These are phyloP conservation scores for Gymnogyps californianus DNA, from an alignment of 2,113 vertebrate genomes.

Conservation along the genomic window DNA sequence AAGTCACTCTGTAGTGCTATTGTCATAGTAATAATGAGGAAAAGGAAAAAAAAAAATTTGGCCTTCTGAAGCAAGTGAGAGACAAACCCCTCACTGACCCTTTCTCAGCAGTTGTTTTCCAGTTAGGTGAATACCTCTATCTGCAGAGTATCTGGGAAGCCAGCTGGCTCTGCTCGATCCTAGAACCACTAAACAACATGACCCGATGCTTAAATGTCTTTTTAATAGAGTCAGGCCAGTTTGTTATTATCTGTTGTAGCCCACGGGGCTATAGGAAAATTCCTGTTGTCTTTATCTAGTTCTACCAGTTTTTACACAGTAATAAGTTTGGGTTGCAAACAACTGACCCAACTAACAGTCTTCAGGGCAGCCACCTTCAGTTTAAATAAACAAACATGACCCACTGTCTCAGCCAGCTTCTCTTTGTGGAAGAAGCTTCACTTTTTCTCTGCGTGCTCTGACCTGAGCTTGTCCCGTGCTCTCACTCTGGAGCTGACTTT, in stretches of 20 bases:
- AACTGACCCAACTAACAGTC: conserved; percentile 44
- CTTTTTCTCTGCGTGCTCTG: neutral
- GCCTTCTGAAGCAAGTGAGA: neutral
- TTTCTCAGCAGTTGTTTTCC: neutral
- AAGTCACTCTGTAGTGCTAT: neutral
- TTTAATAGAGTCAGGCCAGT: conserved; percentile 2
- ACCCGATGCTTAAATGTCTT: neutral
- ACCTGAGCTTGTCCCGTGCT: neutral
- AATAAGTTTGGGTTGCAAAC: conserved; percentile 64
- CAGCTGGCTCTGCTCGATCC: neutral
- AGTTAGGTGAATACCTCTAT: neutral
- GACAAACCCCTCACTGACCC: neutral
- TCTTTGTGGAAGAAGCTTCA: neutral
- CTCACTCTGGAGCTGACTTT: neutral
- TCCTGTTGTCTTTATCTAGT: conserved; percentile 59
- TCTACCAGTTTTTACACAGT: conserved; percentile 67
- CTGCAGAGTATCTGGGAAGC: neutral
- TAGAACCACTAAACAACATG: neutral
- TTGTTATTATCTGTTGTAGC: conserved; percentile 55
- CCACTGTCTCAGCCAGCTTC: neutral
- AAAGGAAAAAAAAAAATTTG: neutral
- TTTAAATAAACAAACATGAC: conserved; percentile 40
- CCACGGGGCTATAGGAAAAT: conserved; percentile 64
- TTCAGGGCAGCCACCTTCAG: conserved; percentile 15
- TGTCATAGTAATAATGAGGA: neutral